Evolutionary conservation across 2,888 invertebrate species (phyloP), one percentile per base, ranked within the genome.

Genomic region (Cantharis lateralis): DNA sequence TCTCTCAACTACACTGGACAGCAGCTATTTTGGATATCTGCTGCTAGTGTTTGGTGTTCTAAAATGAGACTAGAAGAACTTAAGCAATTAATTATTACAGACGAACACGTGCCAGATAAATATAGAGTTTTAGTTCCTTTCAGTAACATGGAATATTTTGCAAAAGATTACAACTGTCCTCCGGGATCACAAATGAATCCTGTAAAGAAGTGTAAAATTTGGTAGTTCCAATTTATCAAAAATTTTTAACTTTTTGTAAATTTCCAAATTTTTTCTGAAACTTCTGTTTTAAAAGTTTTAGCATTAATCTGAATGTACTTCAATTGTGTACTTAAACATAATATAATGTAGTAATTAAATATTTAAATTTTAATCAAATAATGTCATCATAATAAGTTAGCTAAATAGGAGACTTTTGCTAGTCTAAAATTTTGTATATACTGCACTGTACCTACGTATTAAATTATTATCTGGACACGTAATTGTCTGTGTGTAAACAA

Each of bases 1-100:
- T 87, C 87, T 20, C 73, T 88, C 64, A 84, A 84, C 66, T 86
- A 83, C 82, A 87, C 86, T 4, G 89, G 88, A 0, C 86, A 85
- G 82, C 91, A 88, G 86, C 88, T 88, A 85, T 92, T 92, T 84
- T 92, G 91, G 91, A 87, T 92, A 26, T 90, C 91, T 76, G 90
- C 91, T 1, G 91, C 91, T 10, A 90, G 91, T 85, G 90, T 91
- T 48, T 93, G 93, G 92, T 93, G 93, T 85, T 87, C 88, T 26
- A 84, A 84, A 79, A 86, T 86, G 66, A 85, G 88, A 72, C 80
- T 81, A 7, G 88, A 88, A 82, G 87, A 88, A 78, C 78, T 88
- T 71, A 81, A 85, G 75, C 87, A 86, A 80, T 78, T 87, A 78
- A 84, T 86, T 28, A 81, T 87, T 70, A 86, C 87, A 24, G 88